These are phyloP conservation scores for Hydrophis major DNA, from an alignment of 2,797 vertebrate genomes.

Conservation along the genomic window DNA sequence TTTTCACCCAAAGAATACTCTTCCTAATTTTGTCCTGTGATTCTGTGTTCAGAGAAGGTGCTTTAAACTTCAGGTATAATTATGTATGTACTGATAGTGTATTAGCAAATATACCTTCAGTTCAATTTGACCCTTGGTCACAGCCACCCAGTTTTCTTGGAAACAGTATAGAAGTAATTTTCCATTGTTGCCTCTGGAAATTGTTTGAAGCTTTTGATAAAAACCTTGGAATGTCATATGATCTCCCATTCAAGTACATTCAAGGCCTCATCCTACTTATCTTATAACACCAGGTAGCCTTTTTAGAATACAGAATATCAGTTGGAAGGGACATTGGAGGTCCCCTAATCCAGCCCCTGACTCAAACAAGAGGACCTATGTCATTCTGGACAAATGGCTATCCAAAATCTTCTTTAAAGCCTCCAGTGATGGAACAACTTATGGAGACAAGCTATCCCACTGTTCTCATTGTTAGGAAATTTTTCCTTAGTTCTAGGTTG, in stretches of 20 bases:
- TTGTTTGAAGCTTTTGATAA: neutral
- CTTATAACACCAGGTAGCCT: neutral
- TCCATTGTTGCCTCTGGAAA: neutral
- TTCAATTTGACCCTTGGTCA: neutral
- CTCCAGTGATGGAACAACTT: no score
- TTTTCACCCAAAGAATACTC: neutral
- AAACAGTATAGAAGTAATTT: neutral
- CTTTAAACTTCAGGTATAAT: neutral
- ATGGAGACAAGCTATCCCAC: no score
- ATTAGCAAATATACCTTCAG: neutral
- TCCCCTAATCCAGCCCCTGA: rapidly evolving
- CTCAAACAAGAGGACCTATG: no score
- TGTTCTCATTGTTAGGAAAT: no score
- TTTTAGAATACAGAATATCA: neutral
- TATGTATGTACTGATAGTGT: neutral
- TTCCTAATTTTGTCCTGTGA: neutral
- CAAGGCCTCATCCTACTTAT: neutral
- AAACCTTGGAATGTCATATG: neutral
- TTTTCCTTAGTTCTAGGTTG: neutral
- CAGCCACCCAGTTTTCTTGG: neutral
- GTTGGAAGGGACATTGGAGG: no score
- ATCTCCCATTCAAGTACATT: neutral
- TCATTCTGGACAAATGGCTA: no score
- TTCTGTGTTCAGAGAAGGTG: neutral
- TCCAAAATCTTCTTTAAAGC: no score